A percentile compares a stretch with the other conserved stretches of the same genome.
phyloP scores from a whole-genome alignment of 2,113 vertebrate genomes.

The Aptenodytes forsteri region DNA sequence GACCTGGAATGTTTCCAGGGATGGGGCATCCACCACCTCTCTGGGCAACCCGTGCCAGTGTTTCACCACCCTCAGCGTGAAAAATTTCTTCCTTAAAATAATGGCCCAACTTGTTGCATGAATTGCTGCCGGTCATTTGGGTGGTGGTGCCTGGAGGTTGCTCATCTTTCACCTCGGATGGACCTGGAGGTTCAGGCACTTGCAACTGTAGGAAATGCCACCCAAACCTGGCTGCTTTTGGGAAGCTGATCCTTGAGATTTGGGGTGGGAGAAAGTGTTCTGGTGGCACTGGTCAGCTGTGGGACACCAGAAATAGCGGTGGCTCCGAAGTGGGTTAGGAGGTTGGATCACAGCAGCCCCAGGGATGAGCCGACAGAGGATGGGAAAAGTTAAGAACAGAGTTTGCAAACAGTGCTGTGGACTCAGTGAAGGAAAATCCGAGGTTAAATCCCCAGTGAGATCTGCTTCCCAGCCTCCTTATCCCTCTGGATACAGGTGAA shows the following conservation, averaged over 20 bases:
- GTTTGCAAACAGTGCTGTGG: neutral
- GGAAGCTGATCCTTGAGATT: neutral
- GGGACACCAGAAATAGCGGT: neutral
- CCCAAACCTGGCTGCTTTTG: neutral
- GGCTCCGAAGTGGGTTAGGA: neutral
- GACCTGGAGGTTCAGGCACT: neutral
- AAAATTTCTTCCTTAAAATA: neutral
- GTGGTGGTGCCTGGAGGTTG: neutral
- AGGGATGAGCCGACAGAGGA: neutral
- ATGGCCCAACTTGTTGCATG: neutral
- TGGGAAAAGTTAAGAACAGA: neutral
- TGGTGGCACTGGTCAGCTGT: neutral
- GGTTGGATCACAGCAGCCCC: neutral
- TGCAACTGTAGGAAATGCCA: neutral
- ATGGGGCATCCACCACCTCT: too few relatives aligned
- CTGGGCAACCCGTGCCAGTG: neutral
- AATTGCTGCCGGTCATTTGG: neutral
- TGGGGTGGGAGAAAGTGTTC: neutral
- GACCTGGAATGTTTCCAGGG: neutral
- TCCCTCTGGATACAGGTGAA: neutral
- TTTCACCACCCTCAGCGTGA: accelerated
- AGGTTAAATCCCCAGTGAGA: neutral
- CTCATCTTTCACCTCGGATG: neutral
- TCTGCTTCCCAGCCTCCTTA: neutral
- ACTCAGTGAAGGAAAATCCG: neutral